Conservation (phyloP, 2,797 vertebrate species). For the Spinus pinus region DNA sequence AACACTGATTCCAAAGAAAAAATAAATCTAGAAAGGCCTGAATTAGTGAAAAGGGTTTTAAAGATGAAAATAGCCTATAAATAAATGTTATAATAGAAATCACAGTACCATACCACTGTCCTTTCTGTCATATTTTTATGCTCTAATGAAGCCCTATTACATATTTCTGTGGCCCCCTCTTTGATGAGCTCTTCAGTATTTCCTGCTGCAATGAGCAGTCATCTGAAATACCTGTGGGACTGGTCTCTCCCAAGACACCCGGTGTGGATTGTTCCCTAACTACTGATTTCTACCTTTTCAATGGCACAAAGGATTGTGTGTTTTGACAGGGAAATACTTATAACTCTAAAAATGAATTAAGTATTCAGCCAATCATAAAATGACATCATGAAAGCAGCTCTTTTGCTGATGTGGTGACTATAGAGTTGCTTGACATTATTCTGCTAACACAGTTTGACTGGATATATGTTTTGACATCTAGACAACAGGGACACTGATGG, state of each 20-base stretch:
- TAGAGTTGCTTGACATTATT: neutral
- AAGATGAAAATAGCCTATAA: neutral
- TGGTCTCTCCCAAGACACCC: neutral
- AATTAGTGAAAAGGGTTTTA: neutral
- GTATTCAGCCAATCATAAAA: slow-evolving; percentile 3
- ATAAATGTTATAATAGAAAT: neutral
- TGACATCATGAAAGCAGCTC: neutral
- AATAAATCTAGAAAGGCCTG: neutral
- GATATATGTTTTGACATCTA: slow-evolving; percentile 27
- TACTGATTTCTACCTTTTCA: neutral
- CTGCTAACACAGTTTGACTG: slow-evolving; percentile 4
- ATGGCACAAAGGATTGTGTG: neutral
- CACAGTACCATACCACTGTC: neutral
- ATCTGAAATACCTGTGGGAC: neutral
- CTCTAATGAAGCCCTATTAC: neutral
- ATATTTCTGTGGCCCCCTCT: neutral
- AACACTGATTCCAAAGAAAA: neutral
- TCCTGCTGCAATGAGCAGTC: neutral
- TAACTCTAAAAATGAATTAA: slow-evolving; percentile 17
- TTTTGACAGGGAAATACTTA: neutral
- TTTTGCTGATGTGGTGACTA: neutral
- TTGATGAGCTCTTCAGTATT: neutral
- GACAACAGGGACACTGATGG: slow-evolving; percentile 12
- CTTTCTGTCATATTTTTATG: neutral
- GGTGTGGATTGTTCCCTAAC: neutral